These are phyloP conservation scores for Thalassaphorura encarpata DNA, from an alignment of 1,140 invertebrate species.

Conservation along the genomic window DNA sequence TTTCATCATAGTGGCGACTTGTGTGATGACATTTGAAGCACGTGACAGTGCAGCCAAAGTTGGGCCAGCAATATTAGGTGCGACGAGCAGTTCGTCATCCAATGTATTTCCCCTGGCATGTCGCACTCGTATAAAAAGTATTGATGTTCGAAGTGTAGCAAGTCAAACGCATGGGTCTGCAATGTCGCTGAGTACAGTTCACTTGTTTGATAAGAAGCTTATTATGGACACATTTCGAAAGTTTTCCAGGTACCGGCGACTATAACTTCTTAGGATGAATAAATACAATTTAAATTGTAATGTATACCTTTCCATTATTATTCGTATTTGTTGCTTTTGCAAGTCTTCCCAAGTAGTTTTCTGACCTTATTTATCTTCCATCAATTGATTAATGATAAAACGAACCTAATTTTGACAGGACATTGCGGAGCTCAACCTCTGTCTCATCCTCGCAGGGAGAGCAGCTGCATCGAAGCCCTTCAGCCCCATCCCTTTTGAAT, in stretches of 20 bases:
- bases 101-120: constrained; percentile 1
- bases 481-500: constrained; percentile 25
- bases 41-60: constrained; percentile 51
- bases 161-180: constrained; percentile 28
- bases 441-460: constrained; percentile 21
- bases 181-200: constrained; percentile 8
- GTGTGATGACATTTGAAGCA: constrained; percentile 90
- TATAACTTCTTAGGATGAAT: too few relatives aligned
- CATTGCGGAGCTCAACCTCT: constrained; percentile 22
- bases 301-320: too few relatives aligned
- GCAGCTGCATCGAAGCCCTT: constrained; percentile 26
- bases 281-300: too few relatives aligned
- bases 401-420: constrained; percentile 20
- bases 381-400: too few relatives aligned
- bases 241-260: constrained; percentile 32
- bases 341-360: too few relatives aligned
- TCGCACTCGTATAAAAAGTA: constrained; percentile 8
- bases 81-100: constrained; percentile 8
- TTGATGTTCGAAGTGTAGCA: constrained; percentile 30
- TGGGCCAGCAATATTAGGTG: constrained; percentile 18
- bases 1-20: constrained; percentile 83
- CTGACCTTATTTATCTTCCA: too few relatives aligned
- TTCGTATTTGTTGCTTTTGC: too few relatives aligned
- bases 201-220: constrained; percentile 29
- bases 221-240: constrained; percentile 31